phyloP scores from a whole-genome alignment of 2,797 vertebrate species.

The Melanotaenia maccullochi region DNA sequence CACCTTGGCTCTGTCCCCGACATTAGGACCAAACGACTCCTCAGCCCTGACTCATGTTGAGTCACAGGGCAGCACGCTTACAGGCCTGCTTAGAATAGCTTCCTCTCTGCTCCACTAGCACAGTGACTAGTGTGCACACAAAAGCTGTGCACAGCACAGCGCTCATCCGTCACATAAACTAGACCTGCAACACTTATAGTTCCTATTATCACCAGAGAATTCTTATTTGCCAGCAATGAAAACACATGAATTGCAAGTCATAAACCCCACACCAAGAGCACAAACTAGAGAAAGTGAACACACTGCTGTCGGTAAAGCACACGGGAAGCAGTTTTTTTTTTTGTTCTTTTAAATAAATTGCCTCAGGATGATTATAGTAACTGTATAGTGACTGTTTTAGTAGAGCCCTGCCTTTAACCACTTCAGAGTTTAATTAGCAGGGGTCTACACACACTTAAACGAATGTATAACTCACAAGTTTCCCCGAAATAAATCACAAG shows the following conservation, averaged over 20 bases:
- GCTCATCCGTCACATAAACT: not conserved
- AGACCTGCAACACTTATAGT: not conserved
- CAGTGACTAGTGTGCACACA: slow-evolving; percentile 51
- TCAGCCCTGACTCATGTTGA: slow-evolving; percentile 72
- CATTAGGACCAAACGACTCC: slow-evolving; percentile 58
- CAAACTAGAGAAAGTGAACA: not conserved
- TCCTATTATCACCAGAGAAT: not conserved
- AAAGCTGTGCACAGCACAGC: slow-evolving; percentile 5
- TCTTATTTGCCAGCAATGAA: not conserved
- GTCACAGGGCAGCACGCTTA: slow-evolving; percentile 66
- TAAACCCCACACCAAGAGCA: not conserved
- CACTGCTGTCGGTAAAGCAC: not conserved
- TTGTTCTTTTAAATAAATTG: too few species aligned
- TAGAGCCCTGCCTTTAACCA: not conserved
- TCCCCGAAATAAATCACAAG: not conserved
- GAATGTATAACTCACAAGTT: not conserved
- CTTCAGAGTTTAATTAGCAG: not conserved
- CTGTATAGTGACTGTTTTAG: not conserved
- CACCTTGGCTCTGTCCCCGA: slow-evolving; percentile 41
- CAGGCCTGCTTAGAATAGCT: slow-evolving; percentile 76
- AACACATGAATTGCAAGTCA: not conserved
- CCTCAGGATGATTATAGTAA: not conserved
- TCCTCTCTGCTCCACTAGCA: slow-evolving; percentile 68
- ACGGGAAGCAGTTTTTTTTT: not conserved
- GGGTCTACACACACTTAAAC: not conserved